phyloP scores from a whole-genome alignment of 1,140 invertebrate genomes.

The Grapholita molesta region DNA sequence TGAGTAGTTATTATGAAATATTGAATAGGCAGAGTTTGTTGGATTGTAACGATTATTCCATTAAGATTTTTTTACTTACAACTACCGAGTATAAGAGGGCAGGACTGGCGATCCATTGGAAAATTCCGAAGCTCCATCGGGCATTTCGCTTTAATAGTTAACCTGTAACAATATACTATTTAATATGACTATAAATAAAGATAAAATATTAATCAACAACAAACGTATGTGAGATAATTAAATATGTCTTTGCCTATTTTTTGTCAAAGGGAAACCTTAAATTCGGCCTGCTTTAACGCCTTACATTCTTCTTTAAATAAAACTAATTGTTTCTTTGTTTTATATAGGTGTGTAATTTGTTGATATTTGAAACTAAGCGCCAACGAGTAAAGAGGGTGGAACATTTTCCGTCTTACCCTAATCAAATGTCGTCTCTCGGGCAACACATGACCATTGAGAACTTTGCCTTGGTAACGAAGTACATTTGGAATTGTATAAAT shows the following conservation, averaged over 20 bases:
- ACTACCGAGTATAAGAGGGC: constrained; percentile 94
- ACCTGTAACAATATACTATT: constrained; percentile 82
- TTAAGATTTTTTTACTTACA: constrained; percentile 86
- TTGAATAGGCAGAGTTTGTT: too few relatives aligned
- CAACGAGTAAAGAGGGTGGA: background rate
- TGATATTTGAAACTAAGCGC: background rate
- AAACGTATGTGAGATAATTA: background rate
- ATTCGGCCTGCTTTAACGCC: background rate
- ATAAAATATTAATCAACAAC: too few relatives aligned
- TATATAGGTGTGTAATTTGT: background rate
- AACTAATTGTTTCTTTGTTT: background rate
- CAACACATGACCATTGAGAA: background rate
- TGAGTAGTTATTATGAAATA: too few relatives aligned
- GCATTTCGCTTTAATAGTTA: constrained; percentile 98
- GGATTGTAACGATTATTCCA: too few relatives aligned
- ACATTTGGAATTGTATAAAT: background rate
- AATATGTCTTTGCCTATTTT: too few relatives aligned
- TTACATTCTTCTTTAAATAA: background rate
- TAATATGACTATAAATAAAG: too few relatives aligned
- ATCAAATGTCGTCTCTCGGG: constrained; percentile 8
- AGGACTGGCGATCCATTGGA: constrained; percentile 97
- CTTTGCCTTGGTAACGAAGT: background rate
- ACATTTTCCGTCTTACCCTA: background rate
- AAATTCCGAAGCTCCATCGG: constrained; percentile 98
- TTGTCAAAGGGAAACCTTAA: background rate